Conservation (phyloP, 2,113 vertebrate genomes). For the Phainopepla nitens region DNA sequence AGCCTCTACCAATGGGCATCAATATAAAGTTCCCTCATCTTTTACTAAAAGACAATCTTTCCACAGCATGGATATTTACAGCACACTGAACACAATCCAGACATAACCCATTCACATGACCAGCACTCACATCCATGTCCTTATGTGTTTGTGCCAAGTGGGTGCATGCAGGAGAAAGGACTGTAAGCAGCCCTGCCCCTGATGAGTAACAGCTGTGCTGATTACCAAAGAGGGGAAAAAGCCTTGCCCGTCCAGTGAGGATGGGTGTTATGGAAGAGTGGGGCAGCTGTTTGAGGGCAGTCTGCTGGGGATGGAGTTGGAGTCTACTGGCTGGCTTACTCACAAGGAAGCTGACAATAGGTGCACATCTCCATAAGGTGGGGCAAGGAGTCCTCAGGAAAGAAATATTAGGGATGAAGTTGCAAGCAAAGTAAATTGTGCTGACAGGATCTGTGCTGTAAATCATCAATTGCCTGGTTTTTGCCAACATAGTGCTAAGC, state of each 20-base stretch:
- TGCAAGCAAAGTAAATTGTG: not conserved
- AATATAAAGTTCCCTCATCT: not conserved
- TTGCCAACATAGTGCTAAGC: not conserved
- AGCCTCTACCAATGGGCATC: not conserved
- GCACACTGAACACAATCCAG: not conserved
- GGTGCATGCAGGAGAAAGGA: not conserved
- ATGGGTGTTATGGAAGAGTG: too few relatives aligned
- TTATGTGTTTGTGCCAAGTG: not conserved
- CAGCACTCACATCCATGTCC: accelerated
- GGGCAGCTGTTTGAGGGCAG: too few relatives aligned
- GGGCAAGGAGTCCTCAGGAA: not conserved
- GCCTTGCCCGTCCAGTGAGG: too few relatives aligned
- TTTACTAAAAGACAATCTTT: not conserved
- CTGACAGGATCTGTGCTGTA: not conserved
- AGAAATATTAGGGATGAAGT: not conserved
- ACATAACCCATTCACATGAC: not conserved
- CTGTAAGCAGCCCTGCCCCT: too few relatives aligned
- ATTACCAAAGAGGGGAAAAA: too few relatives aligned
- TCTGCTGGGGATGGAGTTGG: too few relatives aligned
- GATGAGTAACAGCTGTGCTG: too few relatives aligned
- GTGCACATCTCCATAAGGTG: not conserved
- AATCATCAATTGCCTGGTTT: not conserved
- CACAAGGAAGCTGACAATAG: too few relatives aligned
- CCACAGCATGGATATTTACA: not conserved
- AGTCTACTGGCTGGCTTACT: too few relatives aligned